These are phyloP conservation scores for Hydraecia micacea DNA, from an alignment of 2,888 invertebrate species.

Conservation along the genomic window DNA sequence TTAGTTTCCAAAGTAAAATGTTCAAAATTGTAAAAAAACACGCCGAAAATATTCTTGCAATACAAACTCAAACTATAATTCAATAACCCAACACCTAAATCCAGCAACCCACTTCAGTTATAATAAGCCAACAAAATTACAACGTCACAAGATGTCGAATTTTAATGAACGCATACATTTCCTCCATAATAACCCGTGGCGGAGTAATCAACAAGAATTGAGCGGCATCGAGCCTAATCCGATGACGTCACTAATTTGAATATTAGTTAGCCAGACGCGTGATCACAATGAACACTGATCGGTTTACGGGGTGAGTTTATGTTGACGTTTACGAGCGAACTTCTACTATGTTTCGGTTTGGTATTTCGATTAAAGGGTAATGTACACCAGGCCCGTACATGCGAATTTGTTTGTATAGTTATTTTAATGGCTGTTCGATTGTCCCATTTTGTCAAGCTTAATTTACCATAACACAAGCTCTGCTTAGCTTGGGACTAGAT, in stretches of 20 bases:
- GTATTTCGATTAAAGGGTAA: conserved; percentile 66
- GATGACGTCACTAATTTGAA: conserved; percentile 76
- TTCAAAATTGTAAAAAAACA: not conserved
- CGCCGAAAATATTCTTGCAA: not conserved
- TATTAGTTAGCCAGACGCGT: conserved; percentile 70
- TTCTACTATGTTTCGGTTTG: conserved; percentile 68
- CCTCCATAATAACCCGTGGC: conserved; percentile 43
- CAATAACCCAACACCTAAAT: conserved; percentile 6
- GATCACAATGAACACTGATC: conserved; percentile 68
- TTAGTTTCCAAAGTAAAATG: not conserved
- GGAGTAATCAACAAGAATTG: conserved; percentile 72
- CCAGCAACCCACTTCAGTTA: conserved; percentile 13
- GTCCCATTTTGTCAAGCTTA: conserved; percentile 12
- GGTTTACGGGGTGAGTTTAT: conserved; percentile 62
- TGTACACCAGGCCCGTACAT: conserved; percentile 39
- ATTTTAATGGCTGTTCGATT: conserved; percentile 35
- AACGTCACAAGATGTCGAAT: conserved; percentile 55
- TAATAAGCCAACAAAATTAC: conserved; percentile 25
- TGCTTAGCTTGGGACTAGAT: too few relatives aligned
- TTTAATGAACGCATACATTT: conserved; percentile 49
- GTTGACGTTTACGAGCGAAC: conserved; percentile 72
- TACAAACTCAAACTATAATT: not conserved
- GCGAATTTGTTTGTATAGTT: conserved; percentile 22
- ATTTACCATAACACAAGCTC: too few relatives aligned
- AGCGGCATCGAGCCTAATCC: conserved; percentile 68